Evolutionary conservation across 2,888 invertebrate genomes (phyloP).

Genomic region (Rhopalosiphum nymphaeae): DNA sequence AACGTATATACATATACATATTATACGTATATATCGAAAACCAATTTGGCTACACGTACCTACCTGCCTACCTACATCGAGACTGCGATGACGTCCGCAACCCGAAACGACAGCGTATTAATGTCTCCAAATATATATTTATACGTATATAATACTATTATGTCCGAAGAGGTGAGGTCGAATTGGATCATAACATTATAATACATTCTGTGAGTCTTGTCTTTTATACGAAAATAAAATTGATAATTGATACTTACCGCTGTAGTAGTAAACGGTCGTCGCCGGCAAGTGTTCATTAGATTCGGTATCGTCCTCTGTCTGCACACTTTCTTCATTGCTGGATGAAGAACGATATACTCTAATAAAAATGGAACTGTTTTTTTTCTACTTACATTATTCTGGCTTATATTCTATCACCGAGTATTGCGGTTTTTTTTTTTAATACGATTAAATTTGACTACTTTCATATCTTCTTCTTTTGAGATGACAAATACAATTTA

Average conservation of each 20-base stretch:
- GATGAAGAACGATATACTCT: not conserved
- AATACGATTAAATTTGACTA: not conserved
- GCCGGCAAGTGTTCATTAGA: not conserved
- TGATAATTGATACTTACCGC: not conserved
- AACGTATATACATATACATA: not conserved
- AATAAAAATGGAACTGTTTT: not conserved
- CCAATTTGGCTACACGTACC: conserved; percentile 28
- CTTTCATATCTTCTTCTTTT: not conserved
- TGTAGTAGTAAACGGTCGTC: not conserved
- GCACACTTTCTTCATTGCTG: not conserved
- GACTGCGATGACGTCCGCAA: not conserved
- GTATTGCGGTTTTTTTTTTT: not conserved
- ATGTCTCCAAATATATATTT: not conserved
- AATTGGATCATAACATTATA: conserved; percentile 25
- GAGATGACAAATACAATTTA: not conserved
- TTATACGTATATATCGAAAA: conserved; percentile 10
- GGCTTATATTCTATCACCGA: not conserved
- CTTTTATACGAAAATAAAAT: not conserved
- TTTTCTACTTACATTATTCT: not conserved
- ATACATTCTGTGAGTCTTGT: not conserved
- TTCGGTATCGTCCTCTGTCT: not conserved
- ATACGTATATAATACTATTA: not conserved
- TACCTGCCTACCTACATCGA: not conserved
- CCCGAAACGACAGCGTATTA: conserved; percentile 38
- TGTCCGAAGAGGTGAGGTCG: conserved; percentile 21